These are phyloP conservation scores for Ascaphus truei DNA, from an alignment of 2,113 vertebrate species.

Conservation along the genomic window DNA sequence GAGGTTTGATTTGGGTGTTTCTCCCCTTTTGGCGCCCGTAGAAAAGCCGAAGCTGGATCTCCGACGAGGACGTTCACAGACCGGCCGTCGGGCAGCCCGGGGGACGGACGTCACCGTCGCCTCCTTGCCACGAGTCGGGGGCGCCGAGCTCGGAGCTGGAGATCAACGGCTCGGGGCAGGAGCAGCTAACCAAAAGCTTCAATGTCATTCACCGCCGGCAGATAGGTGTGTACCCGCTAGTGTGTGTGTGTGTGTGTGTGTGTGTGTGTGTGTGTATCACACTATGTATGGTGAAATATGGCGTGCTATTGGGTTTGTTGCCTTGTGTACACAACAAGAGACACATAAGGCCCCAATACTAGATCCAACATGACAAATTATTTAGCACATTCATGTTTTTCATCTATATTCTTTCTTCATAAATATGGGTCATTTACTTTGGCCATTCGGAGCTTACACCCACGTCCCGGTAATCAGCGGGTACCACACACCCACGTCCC, in stretches of 20 bases:
- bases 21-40: constrained; percentile 39
- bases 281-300: background rate
- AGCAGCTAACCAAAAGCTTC: constrained; percentile 57
- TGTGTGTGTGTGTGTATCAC: background rate
- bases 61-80: constrained; percentile 86
- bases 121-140: background rate
- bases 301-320: too few relatives aligned
- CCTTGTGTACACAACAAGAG: too few relatives aligned
- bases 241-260: too few relatives aligned
- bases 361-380: too few relatives aligned
- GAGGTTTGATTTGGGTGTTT: background rate
- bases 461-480: too few relatives aligned
- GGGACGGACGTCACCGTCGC: background rate
- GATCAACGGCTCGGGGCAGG: background rate
- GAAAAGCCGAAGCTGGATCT: constrained; percentile 84
- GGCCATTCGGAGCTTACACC: too few relatives aligned
- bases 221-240: constrained; percentile 67
- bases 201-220: constrained; percentile 82
- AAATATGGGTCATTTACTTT: too few relatives aligned
- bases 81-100: constrained; percentile 33
- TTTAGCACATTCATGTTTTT: too few relatives aligned
- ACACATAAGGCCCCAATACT: too few relatives aligned
- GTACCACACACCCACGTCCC: too few relatives aligned
- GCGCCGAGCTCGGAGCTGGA: background rate
- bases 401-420: too few relatives aligned